Evolutionary conservation across 2,888 invertebrate species (phyloP).

Genomic region (Gastrophysa polygoni): DNA sequence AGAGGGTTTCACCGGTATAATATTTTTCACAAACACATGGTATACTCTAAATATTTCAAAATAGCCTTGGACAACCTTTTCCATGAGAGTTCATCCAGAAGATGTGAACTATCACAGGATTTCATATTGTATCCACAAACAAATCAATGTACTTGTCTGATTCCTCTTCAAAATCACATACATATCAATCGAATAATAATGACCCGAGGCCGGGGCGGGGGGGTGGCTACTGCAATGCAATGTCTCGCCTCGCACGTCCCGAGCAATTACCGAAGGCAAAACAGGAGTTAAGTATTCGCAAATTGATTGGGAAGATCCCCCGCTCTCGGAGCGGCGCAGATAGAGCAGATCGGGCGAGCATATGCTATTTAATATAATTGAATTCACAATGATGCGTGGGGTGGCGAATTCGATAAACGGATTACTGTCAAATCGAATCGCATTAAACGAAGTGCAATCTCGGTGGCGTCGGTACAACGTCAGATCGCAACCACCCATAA

Average conservation of each 20-base stretch:
- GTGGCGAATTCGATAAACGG: slow-evolving; percentile 61
- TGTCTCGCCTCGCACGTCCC: slow-evolving; percentile 10
- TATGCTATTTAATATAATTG: slow-evolving; percentile 61
- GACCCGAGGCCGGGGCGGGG: no score
- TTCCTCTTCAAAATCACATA: no score
- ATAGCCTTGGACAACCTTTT: no score
- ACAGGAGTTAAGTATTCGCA: slow-evolving; percentile 46
- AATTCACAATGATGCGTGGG: slow-evolving; percentile 58
- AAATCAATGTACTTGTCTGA: no score
- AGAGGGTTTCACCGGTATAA: no score
- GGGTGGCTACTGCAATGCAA: background rate
- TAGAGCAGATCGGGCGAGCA: slow-evolving; percentile 45
- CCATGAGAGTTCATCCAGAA: no score
- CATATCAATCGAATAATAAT: no score
- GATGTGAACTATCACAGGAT: no score
- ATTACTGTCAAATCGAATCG: slow-evolving; percentile 62
- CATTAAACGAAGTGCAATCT: slow-evolving; percentile 58
- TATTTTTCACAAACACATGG: no score
- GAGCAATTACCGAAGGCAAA: slow-evolving; percentile 36
- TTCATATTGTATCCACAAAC: no score
- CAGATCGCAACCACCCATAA: slow-evolving; percentile 27
- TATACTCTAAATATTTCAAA: no score
- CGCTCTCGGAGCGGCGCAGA: slow-evolving; percentile 18
- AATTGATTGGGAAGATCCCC: slow-evolving; percentile 45
- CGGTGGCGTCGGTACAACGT: slow-evolving; percentile 45